Percentiles rank a stretch among this genome's conserved stretches.
phyloP scores from a whole-genome alignment of 2,113 vertebrate species.

The Pseudorasbora parva region DNA sequence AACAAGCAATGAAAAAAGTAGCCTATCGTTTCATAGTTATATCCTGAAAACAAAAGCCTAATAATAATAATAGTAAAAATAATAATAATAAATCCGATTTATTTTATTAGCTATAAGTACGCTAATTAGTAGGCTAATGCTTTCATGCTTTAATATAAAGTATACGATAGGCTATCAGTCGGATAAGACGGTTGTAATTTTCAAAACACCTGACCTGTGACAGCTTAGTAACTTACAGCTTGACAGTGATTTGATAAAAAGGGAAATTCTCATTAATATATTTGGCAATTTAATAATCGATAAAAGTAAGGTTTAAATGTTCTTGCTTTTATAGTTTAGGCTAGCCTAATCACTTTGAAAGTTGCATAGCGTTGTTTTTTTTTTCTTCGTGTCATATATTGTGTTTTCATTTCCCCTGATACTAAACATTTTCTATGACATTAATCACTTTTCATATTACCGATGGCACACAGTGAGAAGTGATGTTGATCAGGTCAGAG shows the following conservation, averaged over 20 bases:
- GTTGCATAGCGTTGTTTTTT: not conserved
- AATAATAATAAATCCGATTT: not conserved
- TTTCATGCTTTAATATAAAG: not conserved
- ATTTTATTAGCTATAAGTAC: not conserved
- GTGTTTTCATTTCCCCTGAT: not conserved
- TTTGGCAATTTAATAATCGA: not conserved
- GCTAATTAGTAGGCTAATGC: not conserved
- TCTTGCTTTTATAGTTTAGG: not conserved
- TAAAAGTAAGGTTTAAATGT: not conserved
- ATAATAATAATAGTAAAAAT: not conserved
- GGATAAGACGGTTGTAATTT: not conserved
- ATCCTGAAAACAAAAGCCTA: not conserved
- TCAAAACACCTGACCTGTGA: not conserved
- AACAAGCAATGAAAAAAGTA: not conserved
- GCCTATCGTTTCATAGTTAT: not conserved
- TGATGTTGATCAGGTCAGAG: constrained; percentile 20
- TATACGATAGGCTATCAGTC: not conserved
- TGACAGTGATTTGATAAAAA: not conserved
- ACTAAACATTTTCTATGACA: not conserved
- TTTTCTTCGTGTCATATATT: too few relatives aligned
- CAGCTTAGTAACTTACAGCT: not conserved
- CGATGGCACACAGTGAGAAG: not conserved
- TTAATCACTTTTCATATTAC: not conserved
- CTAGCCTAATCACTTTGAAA: not conserved
- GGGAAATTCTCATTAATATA: not conserved